Percentiles rank a stretch among this genome's conserved stretches.
These are phyloP conservation scores for Montipora capricornis DNA, from an alignment of 64 coral and sea anemone genomes.

Conservation along the genomic window DNA sequence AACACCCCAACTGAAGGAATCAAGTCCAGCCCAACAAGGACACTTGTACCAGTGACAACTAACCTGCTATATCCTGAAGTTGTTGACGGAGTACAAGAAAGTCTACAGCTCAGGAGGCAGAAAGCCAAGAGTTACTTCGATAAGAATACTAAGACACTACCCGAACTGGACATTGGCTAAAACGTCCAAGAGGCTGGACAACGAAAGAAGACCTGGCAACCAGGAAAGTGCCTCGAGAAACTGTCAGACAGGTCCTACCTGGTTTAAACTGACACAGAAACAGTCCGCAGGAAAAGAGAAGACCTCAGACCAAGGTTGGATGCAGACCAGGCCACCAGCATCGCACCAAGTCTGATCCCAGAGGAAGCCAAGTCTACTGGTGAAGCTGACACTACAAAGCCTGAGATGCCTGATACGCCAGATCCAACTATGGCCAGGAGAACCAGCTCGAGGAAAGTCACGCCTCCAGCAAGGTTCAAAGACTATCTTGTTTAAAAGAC, in stretches of 20 bases:
- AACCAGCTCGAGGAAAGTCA: not conserved
- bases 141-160: too few relatives aligned
- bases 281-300: constrained; percentile 21
- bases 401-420: not conserved
- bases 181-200: constrained; percentile 8
- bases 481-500: not conserved
- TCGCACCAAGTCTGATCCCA: not conserved
- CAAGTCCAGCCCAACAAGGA: constrained; percentile 14
- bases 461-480: not conserved
- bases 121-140: too few relatives aligned
- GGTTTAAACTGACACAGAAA: not conserved
- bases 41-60: constrained; percentile 15
- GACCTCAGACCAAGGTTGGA: not conserved
- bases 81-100: too few relatives aligned
- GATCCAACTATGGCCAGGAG: not conserved
- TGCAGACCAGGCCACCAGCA: not conserved
- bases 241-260: constrained; percentile 45
- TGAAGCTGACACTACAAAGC: not conserved
- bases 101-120: too few relatives aligned
- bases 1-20: not conserved
- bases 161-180: constrained; percentile 32
- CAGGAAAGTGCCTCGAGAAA: not conserved
- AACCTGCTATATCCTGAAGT: not conserved
- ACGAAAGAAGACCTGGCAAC: constrained; percentile 25
- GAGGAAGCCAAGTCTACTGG: not conserved